Conservation (phyloP, 2,888 invertebrate species). For the Drosophila infuscata region DNA sequence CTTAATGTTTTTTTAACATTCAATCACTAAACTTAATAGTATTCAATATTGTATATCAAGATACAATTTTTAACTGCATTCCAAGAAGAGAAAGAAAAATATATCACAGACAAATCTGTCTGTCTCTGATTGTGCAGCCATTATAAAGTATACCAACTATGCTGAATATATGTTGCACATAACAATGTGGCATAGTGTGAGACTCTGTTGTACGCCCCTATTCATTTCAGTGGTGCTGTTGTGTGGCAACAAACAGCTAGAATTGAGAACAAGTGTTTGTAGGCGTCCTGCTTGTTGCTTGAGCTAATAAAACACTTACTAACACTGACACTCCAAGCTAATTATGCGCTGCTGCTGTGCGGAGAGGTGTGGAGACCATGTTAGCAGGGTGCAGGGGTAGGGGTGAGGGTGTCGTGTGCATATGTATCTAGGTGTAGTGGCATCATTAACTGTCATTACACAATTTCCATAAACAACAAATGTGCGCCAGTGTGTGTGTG, state of each 20-base stretch:
- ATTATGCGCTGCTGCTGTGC: conserved; percentile 59
- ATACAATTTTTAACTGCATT: not conserved
- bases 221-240: conserved; percentile 10
- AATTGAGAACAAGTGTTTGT: conserved; percentile 69
- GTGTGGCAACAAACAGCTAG: conserved; percentile 17
- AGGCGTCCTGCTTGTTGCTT: conserved; percentile 56
- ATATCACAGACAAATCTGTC: not conserved
- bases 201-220: conserved; percentile 26
- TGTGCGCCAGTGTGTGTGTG: conserved; percentile 11
- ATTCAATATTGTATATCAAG: not conserved
- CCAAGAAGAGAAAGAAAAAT: not conserved
- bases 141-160: conserved; percentile 2
- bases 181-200: conserved; percentile 10
- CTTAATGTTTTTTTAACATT: too few relatives aligned
- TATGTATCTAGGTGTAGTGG: conserved; percentile 65
- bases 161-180: not conserved
- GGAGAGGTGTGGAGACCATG: not conserved
- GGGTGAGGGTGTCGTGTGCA: conserved; percentile 7
- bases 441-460: conserved; percentile 78
- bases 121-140: not conserved
- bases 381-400: not conserved
- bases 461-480: conserved; percentile 75
- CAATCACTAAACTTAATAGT: not conserved
- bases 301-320: conserved; percentile 76
- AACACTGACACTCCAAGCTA: conserved; percentile 68